Conservation (phyloP, 1,140 invertebrate species). For the Ridgeia piscesae region DNA sequence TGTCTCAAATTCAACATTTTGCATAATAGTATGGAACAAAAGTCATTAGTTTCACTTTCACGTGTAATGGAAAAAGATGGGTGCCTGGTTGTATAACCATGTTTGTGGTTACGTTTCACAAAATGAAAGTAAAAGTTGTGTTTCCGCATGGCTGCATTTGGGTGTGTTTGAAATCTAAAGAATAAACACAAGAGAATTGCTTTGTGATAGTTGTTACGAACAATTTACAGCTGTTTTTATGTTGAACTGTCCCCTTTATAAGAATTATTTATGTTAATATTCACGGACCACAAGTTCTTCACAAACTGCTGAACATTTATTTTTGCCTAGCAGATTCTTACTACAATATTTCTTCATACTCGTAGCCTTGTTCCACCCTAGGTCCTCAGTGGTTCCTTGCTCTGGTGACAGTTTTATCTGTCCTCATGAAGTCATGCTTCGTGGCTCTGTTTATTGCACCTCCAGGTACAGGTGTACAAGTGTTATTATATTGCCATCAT, state of each 20-base stretch:
- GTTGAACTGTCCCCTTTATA: not conserved
- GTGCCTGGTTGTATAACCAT: not conserved
- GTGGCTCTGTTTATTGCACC: too few relatives aligned
- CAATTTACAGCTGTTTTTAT: not conserved
- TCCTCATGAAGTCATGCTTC: too few relatives aligned
- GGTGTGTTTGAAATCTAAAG: not conserved
- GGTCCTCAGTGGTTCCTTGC: too few relatives aligned
- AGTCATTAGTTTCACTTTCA: not conserved
- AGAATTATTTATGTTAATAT: not conserved
- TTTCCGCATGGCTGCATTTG: not conserved
- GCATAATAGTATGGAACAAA: not conserved
- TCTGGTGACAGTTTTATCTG: too few relatives aligned
- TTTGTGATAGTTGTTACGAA: not conserved
- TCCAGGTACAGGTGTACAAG: too few relatives aligned
- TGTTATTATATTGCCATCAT: too few relatives aligned
- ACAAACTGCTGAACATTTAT: not conserved
- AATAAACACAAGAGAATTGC: not conserved
- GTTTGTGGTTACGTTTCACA: not conserved
- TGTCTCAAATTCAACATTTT: not conserved
- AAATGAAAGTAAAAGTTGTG: constrained; percentile 28
- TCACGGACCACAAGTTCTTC: not conserved
- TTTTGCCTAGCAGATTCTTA: not conserved
- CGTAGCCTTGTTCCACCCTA: too few relatives aligned
- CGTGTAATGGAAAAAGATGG: not conserved
- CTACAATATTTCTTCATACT: not conserved